Evolutionary conservation across 2,888 invertebrate species (phyloP), one percentile per base, ranked within the genome.

Genomic region (Pegoplata infirma): DNA sequence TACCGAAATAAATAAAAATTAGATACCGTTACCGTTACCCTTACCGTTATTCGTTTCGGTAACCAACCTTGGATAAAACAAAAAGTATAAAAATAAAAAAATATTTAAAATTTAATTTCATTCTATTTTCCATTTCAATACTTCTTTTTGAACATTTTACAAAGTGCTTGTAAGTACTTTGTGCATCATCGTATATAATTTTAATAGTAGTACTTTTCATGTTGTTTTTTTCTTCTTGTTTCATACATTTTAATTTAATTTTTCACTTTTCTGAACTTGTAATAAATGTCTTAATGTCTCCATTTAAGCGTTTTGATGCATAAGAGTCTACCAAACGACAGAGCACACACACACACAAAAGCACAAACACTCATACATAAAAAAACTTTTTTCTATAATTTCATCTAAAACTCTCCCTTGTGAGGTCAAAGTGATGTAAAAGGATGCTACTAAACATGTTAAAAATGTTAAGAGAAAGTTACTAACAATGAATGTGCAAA

Each of bases 211-310:
- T n/a, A n/a, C n/a, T n/a, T n/a, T n/a, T n/a, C n/a, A n/a, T n/a
- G n/a, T n/a, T n/a, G n/a, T n/a, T n/a, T n/a, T n/a, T n/a, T n/a
- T n/a, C n/a, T 40, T 40, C n/a, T n/a, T 12, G 3, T 40, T 12
- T 40, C 19, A 63, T 32, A 76, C 63, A 63, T 73, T 73, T 73
- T 77, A 77, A 77, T 77, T 77, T 56, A 77, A 77, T 77, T 77
- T 68, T 67, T 72, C 72, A 77, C 67, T 73, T 76, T 77, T 67
- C 49, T 72, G 67, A 67, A 77, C 77, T 67, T 67, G 66, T 77
- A 77, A 77, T 73, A 67, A 77, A 73, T 63, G 72, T 77, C 67
- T 67, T 77, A 77, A 77, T 72, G 72, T 72, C 61, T 77, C 49
- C 72, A 77, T 72, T 77, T 77, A 67, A 77, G 61, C 66, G 53